Percentiles rank a stretch among this genome's conserved stretches.
These are phyloP conservation scores for Orchestia grillus DNA, from an alignment of 1,140 invertebrate species.

Conservation along the genomic window DNA sequence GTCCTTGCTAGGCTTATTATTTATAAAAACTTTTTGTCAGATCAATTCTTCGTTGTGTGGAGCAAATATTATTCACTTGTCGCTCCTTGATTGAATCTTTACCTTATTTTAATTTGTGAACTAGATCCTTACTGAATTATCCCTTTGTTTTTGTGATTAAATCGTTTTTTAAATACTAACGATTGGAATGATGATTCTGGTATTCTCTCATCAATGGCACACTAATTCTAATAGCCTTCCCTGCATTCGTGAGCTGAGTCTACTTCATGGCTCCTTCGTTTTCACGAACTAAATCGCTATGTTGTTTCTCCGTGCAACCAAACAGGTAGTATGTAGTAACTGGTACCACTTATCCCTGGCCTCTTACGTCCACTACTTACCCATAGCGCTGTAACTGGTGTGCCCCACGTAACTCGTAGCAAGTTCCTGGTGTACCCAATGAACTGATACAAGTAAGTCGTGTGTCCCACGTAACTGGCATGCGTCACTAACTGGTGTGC, in stretches of 20 bases:
- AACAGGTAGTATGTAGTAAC: background rate
- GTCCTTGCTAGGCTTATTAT: background rate
- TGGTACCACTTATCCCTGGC: background rate
- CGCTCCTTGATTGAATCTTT: background rate
- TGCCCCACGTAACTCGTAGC: background rate
- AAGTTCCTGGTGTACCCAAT: background rate
- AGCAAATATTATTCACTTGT: background rate
- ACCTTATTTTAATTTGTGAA: too few relatives aligned
- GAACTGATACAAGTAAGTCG: background rate
- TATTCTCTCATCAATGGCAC: background rate
- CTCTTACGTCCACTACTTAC: too few relatives aligned
- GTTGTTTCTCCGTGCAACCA: too few relatives aligned
- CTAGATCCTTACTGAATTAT: background rate
- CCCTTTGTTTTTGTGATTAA: background rate
- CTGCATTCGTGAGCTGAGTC: background rate
- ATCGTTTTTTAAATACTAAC: background rate
- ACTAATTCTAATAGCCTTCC: background rate
- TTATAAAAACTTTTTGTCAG: background rate
- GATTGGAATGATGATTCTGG: background rate
- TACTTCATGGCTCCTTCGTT: background rate
- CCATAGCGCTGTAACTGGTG: background rate
- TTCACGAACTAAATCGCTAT: background rate
- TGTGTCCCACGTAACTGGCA: background rate
- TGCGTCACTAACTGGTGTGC: background rate
- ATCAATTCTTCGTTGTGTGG: background rate